phyloP scores from a whole-genome alignment of 2,888 invertebrate genomes.

The Bombyx huttoni region DNA sequence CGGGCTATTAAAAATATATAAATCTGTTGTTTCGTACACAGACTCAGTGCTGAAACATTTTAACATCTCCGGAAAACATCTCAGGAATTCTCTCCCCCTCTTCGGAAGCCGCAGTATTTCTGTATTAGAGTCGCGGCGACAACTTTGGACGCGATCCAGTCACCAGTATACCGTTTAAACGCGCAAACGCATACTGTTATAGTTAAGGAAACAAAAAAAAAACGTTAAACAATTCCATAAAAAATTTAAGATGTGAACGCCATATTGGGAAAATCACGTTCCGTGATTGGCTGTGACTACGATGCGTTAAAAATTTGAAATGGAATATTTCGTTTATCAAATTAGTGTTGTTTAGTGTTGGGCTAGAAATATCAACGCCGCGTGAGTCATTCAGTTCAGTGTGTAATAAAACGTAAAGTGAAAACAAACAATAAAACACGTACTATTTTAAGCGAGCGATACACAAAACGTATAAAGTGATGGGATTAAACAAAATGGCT shows the following conservation, averaged over 20 bases:
- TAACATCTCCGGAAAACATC: conserved; percentile 29
- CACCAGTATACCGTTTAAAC: conserved; percentile 31
- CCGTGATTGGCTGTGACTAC: background rate
- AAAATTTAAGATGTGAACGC: background rate
- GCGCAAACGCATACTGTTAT: conserved; percentile 22
- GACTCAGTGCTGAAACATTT: conserved; percentile 16
- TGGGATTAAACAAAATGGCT: conserved; percentile 61
- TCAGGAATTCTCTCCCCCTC: conserved; percentile 47
- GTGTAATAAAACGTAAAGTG: conserved; percentile 31
- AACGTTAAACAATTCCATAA: background rate
- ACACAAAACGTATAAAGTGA: conserved; percentile 42
- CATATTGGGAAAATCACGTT: background rate
- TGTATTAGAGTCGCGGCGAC: conserved; percentile 62
- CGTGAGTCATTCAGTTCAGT: conserved; percentile 2
- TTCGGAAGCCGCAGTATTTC: conserved; percentile 54
- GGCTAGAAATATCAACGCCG: conserved; percentile 1
- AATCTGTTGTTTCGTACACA: conserved; percentile 16
- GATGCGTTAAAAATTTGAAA: background rate
- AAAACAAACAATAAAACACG: conserved; percentile 49
- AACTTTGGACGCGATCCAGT: conserved; percentile 66
- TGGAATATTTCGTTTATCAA: background rate
- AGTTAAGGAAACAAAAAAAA: background rate
- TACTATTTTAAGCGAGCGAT: conserved; percentile 45
- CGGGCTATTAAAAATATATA: too few relatives aligned
- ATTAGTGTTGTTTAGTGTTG: conserved; percentile 7